Base-by-base conservation (phyloP, 2,113 vertebrate genomes). In the Microcebus jonahi region DNA sequence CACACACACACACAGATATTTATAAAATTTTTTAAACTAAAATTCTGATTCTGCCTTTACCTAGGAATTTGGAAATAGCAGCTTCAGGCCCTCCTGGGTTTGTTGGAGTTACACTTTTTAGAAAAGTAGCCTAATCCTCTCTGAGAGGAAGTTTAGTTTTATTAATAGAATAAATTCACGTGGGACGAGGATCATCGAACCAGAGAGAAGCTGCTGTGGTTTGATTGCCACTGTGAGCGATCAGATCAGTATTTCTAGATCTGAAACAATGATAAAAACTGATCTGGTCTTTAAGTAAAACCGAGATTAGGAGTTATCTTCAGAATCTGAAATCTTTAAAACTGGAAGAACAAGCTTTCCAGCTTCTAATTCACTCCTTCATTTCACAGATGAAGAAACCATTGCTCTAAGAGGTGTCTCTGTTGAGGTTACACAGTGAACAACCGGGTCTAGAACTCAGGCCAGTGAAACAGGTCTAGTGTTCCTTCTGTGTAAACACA, bases 161-260 rank as follows among this genome's bases (percentile, higher is more conserved):
- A 21, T 57, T 57, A 57, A 57, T 57, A 67, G n/a, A 81, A 13
- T 45, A 73, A 42, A 73, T 31, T 88, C 90, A 82, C 21, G 0
- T 94, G 96, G 39, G 15, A 23, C 15, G 21, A 88, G 53, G 95
- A 31, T 77, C 76, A 73, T 0, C 27, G 92, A 96, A 48, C 39
- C 70, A 70, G 70, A 67, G 89, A 96, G 79, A 94, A 86, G 82
- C 91, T 84, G 48, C 77, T 70, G 15, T 76, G 45, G 10, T 81
- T 80, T 75, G 88, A 82, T 83, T 77, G 88, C 55, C 20, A 57
- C 27, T 87, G 48, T 57, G 15, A n/a, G 45, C 59, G 65, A 71
- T 76, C 83, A 79, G 83, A 71, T 76, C 83, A 79, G 83, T 59
- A 36, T 61, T 91, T 93, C 18, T 55, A 92, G 79, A 68, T 81